phyloP scores from a whole-genome alignment of 2,113 vertebrate species.

The Blennius ocellaris region DNA sequence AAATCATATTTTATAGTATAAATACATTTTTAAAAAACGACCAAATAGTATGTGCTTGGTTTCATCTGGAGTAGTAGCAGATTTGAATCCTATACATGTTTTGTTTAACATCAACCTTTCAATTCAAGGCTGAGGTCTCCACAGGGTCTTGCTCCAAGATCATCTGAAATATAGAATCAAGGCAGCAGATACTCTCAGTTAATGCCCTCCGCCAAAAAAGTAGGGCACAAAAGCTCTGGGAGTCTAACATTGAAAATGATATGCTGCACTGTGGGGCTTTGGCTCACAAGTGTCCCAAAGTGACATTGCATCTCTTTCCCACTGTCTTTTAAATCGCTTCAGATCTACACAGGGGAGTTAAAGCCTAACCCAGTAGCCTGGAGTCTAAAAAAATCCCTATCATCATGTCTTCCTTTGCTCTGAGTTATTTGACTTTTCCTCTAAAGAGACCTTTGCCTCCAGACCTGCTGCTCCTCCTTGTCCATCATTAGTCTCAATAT shows the following conservation, averaged over 20 bases:
- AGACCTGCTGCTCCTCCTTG: neutral
- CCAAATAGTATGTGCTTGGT: neutral
- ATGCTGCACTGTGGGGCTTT: slow-evolving; percentile 52
- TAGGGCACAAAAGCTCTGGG: slow-evolving; percentile 64
- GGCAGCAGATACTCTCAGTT: slow-evolving; percentile 56
- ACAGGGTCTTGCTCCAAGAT: slow-evolving; percentile 37
- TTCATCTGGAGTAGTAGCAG: slow-evolving; percentile 10
- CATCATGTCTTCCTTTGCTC: slow-evolving; percentile 11
- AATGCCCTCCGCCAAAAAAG: slow-evolving; percentile 60
- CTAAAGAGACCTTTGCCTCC: neutral
- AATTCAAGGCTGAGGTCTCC: slow-evolving; percentile 28
- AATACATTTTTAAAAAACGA: no score
- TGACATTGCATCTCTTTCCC: slow-evolving; percentile 51
- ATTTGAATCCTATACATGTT: neutral
- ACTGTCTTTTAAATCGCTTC: slow-evolving; percentile 41
- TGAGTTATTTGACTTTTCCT: slow-evolving; percentile 8
- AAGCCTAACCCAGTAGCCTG: slow-evolving; percentile 10
- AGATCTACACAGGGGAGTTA: slow-evolving; percentile 28
- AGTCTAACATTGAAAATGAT: slow-evolving; percentile 69
- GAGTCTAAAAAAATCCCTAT: slow-evolving; percentile 27
- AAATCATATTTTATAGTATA: neutral
- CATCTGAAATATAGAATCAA: slow-evolving; percentile 54
- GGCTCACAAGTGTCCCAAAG: slow-evolving; percentile 59
- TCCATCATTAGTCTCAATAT: slow-evolving; percentile 22
- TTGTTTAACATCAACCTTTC: slow-evolving; percentile 46